Evolutionary conservation across 2,888 invertebrate genomes (phyloP).

Genomic region (Cyclophora punctaria): DNA sequence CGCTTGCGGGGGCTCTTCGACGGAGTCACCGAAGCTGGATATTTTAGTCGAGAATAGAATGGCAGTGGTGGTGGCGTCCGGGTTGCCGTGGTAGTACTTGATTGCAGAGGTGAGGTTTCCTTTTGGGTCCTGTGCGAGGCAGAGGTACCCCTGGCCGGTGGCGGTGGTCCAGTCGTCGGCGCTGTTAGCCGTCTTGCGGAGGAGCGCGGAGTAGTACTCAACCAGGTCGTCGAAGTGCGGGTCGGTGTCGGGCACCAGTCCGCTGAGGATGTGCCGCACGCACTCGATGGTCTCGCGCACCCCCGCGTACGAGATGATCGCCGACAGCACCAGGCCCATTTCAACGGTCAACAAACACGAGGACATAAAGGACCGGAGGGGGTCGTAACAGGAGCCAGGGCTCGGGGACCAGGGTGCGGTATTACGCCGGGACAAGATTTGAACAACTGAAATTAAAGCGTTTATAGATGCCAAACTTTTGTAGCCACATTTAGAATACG

Average conservation of each 20-base stretch:
- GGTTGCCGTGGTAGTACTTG: conserved; percentile 57
- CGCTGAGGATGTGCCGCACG: conserved; percentile 64
- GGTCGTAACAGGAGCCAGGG: conserved; percentile 43
- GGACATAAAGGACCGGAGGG: conserved; percentile 37
- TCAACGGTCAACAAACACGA: conserved; percentile 29
- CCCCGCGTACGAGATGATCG: conserved; percentile 84
- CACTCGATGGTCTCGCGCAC: conserved; percentile 80
- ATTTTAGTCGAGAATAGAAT: conserved; percentile 71
- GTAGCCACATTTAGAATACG: conserved; percentile 66
- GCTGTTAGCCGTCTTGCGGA: conserved; percentile 45
- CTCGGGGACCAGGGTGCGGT: conserved; percentile 47
- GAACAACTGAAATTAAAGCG: conserved; percentile 75
- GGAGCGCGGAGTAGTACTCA: conserved; percentile 52
- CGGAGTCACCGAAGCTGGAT: conserved; percentile 67
- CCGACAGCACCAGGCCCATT: conserved; percentile 85
- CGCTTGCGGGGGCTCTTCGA: conserved; percentile 47
- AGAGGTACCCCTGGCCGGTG: conserved; percentile 63
- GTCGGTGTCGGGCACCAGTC: conserved; percentile 53
- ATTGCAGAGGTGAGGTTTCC: conserved; percentile 57
- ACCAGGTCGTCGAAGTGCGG: conserved; percentile 57
- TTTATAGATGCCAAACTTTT: conserved; percentile 68
- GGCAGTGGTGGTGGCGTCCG: conserved; percentile 46
- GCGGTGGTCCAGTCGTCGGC: conserved; percentile 51
- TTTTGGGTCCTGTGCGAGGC: conserved; percentile 51
- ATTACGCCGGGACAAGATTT: conserved; percentile 66